Evolutionary conservation across 2,888 invertebrate genomes (phyloP), one percentile per base, ranked within the genome.

Genomic region (Torymus auratus): DNA sequence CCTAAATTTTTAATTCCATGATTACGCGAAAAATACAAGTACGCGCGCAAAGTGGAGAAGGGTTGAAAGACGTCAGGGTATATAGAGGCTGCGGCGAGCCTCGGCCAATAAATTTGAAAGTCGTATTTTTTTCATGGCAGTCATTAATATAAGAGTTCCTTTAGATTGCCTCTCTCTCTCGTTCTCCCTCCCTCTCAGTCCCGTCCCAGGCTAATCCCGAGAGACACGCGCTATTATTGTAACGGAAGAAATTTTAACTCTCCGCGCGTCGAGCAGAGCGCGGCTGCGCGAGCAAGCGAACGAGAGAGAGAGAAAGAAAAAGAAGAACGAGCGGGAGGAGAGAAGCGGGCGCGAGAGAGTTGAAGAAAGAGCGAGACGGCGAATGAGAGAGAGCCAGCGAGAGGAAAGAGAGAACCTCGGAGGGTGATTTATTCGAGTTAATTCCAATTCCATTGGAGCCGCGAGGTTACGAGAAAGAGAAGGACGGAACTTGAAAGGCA

Each of bases 361-460:
- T 20, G 68, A 61, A 73, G 73, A 73, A 73, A 62, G 62, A 65
- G 61, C 41, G 58, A 64, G 67, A 67, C 15, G 64, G 69, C 15
- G 23, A 15, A 14, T 11, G 61, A 20, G 61, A 20, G 61, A 81
- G 81, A 77, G 28, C 72, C 60, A 61, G 69, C 64, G 72, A 62
- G 62, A 77, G 62, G 28, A 61, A 50, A 60, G 71, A 67, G 69
- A 15, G 78, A 73, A 52, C 58, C 87, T 85, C 84, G 85, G 85
- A 83, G 85, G 88, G 88, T 89, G 89, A 89, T 89, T 89, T 89
- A 89, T 89, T 89, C 86, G 86, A 89, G 89, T 90, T 91, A 91
- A 91, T 90, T 91, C 91, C 91, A 90, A 91, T 91, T 91, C 91
- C 90, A 90, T 91, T 90, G 91, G 90, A 90, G 89, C 89, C 88